Evolutionary conservation across 30 jellyfish, hydroid and myxozoan genomes (phyloP), one percentile per base, ranked within the genome.

Genomic region (Euphysa ruthae): DNA sequence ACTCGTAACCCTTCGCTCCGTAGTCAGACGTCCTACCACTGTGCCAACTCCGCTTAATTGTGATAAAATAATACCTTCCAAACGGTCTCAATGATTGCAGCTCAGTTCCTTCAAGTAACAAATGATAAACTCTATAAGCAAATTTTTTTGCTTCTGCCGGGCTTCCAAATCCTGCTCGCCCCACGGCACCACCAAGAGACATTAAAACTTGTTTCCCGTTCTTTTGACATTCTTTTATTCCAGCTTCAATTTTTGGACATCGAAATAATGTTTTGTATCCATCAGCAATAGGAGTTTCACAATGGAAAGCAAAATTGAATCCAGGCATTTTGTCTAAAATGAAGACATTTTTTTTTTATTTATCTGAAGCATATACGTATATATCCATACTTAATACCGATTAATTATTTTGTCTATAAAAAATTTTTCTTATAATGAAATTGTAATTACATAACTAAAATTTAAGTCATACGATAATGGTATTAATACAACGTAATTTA

Each of bases 111-210:
- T 93, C 97, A 30, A 88, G 84, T 34, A 88, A 65, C 15, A 88
- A 64, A 14, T 88, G 68, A 84, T 93, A 88, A 33, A 88, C 92
- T 30, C 95, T 72, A 32, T 75, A 24, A 24, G 97, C 97, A 32
- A 71, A 80, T 33, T 70, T 50, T 23, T 50, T 80, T 12, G 97
- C 94, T 68, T 88, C 71, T 3, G 75, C 81, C 24, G 64, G 94
- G 65, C 71, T 81, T 0, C 88, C 43, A 66, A 88, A 88, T 22
- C 97, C 97, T 35, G 71, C 91, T 38, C 93, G 55, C 1, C 97
- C 97, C 32, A 82, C 89, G 1, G 97, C 97, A 1, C 97, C 97
- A 20, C 97, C 97, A 78, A 88, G 75, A 12, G 97, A 88, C 80
- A 88, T 50, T 55, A 88, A 18, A 18, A 88, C 97, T 43, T 88